phyloP scores from a whole-genome alignment of 2,888 invertebrate species.

The Aspidiotus rigidus region DNA sequence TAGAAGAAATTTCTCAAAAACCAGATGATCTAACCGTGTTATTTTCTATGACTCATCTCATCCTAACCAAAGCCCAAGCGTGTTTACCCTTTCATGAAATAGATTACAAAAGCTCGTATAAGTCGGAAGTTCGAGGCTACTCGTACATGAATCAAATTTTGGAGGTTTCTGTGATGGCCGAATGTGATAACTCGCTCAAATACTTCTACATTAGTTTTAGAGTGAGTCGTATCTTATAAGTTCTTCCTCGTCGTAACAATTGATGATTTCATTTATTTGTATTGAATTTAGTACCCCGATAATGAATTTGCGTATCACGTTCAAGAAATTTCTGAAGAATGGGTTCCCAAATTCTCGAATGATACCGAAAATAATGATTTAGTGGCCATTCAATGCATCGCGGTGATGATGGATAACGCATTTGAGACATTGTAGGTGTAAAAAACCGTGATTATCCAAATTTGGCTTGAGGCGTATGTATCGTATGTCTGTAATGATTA shows the following conservation, averaged over 20 bases:
- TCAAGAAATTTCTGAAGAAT: background rate
- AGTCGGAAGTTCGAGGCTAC: slow-evolving; percentile 3
- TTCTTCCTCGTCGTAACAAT: slow-evolving; percentile 1
- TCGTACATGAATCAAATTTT: background rate
- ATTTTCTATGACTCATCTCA: slow-evolving; percentile 1
- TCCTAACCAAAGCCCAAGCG: background rate
- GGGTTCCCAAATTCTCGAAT: slow-evolving; percentile 1
- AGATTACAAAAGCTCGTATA: slow-evolving; percentile 1
- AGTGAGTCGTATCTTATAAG: slow-evolving; percentile 1
- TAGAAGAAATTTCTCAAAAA: background rate
- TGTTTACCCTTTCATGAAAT: background rate
- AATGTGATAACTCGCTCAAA: background rate
- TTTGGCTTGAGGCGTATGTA: slow-evolving; percentile 7
- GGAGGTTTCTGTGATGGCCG: background rate
- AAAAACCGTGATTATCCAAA: slow-evolving; percentile 11
- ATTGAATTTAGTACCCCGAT: slow-evolving; percentile 1
- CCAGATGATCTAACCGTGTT: background rate
- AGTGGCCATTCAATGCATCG: background rate
- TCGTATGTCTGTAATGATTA: slow-evolving; percentile 4
- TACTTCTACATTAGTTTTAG: slow-evolving; percentile 1
- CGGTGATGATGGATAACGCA: background rate
- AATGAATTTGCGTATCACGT: slow-evolving; percentile 1
- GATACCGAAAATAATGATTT: slow-evolving; percentile 4
- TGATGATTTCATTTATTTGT: slow-evolving; percentile 4
- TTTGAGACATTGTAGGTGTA: slow-evolving; percentile 7